Evolutionary conservation across 2,113 vertebrate genomes (phyloP), one percentile per base, ranked within the genome.

Genomic region (Choloepus hoffmanni): DNA sequence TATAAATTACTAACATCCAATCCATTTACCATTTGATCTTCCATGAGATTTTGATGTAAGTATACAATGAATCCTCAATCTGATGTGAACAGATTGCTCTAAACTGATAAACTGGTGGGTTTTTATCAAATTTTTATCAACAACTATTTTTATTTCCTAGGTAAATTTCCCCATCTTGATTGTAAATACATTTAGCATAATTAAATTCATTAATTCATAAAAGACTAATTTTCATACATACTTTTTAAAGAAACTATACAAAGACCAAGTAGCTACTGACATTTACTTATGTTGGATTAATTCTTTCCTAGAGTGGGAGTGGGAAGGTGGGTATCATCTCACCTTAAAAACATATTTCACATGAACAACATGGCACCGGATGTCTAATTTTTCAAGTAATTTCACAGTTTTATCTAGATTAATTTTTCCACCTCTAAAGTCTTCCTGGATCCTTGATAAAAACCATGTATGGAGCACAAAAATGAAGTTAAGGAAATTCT

Each of bases 341-440:
- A 99, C 98, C 98, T 98, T 98, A 95, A 98, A 98, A 94, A 98
- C 40, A 40, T 97, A 93, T 94, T 97, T 98, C 79, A 98, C 26
- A 16, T 99, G 98, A 30, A 28, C 0, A 0, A 10, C 58, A 94
- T 96, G 96, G 43, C 98, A 98, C 11, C 5, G 28, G 2, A 98
- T 18, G 36, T 98, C 60, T 86, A 99, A 89, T 92, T 98, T 98
- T 96, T 98, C 96, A 93, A 99, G 97, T 21, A 98, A 90, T n/a
- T 89, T 97, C 74, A 97, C n/a, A 43, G 98, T 91, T 79, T 95
- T 94, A 0, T 98, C 95, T 36, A 98, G 72, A 50, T 93, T 81
- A 79, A 98, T 97, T 94, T 97, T 98, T 70, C 98, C 98, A 62
- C 7, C 88, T 67, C n/a, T 96, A 91, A 98, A 98, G 4, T 98